Evolutionary conservation across 1,140 invertebrate genomes (phyloP), one percentile per base, ranked within the genome.

Genomic region (Drosophila pseudoananassae): DNA sequence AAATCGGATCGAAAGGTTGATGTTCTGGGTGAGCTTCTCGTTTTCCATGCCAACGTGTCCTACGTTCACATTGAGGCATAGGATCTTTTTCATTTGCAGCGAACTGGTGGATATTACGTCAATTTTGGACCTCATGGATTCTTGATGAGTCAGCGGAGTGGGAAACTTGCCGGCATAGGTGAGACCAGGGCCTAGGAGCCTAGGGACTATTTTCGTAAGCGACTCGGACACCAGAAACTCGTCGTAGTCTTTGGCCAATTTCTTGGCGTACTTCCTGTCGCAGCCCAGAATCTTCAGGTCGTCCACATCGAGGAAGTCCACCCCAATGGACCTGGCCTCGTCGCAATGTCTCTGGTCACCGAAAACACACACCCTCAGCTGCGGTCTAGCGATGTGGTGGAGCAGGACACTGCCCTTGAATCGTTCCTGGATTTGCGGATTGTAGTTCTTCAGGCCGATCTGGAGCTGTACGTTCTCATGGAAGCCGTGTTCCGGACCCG

Each of bases 91-190:
- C 15, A 49, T 31, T 9, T 15, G n/a, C 0, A 15, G 1, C 25
- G 61, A 47, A 10, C 38, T 63, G 17, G 33, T 63, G 15, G 57
- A 38, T 4, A 65, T 20, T 12, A 25, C 36, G 0, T 15, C 12
- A 45, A 65, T 65, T 29, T 63, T 65, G n/a, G 9, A 0, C 2
- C 3, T 15, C 63, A 65, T 50, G 0, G 63, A 63, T n/a, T 65
- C 57, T 14, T 9, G 47, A 17, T 50, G 63, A 7, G 15, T 43
- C 15, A 63, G 1, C 7, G 45, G 45, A 25, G n/a, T 50, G 1
- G 36, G 33, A 40, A 50, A 65, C 15, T 65, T 65, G 33, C 63
- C 57, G 8, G 58, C 57, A 1, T 50, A 10, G 15, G 57, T 47
- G 1, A 65, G 40, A 25, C 31, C 45, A 23, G 45, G 7, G 2